Conservation (phyloP, 1,140 invertebrate species). For the Neuroterus valhalla region DNA sequence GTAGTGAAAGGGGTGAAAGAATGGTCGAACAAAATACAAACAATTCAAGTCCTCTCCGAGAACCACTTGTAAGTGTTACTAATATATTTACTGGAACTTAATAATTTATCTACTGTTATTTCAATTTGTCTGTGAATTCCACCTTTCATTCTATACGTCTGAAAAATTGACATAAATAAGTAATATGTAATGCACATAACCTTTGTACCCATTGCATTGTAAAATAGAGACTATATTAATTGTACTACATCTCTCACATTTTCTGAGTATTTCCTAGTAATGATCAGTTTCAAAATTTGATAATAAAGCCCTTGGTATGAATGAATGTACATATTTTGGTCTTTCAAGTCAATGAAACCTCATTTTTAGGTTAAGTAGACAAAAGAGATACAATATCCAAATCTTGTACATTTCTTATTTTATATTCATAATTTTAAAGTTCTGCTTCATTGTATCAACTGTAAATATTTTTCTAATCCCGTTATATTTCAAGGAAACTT, state of each 20-base stretch:
- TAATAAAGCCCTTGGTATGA: too few species aligned
- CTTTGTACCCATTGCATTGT: conserved; percentile 17
- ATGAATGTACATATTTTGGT: too few species aligned
- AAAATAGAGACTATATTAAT: not conserved
- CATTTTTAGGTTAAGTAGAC: too few species aligned
- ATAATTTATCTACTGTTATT: not conserved
- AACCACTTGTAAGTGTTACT: conserved; percentile 61
- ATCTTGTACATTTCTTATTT: too few species aligned
- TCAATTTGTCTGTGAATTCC: not conserved
- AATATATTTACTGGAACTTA: conserved; percentile 15
- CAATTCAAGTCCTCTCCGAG: conserved; percentile 52
- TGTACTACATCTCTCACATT: too few species aligned
- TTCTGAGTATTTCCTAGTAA: conserved; percentile 13
- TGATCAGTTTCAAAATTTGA: too few species aligned
- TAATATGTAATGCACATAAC: not conserved
- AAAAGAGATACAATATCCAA: too few species aligned
- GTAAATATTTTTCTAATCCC: too few species aligned
- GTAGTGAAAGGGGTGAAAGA: not conserved
- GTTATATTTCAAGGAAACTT: too few species aligned
- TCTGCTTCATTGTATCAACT: too few species aligned
- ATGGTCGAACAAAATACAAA: conserved; percentile 61
- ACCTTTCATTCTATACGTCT: not conserved
- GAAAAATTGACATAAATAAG: not conserved
- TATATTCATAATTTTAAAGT: too few species aligned
- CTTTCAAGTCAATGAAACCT: too few species aligned